Conservation (phyloP, 2,888 invertebrate species). For the Colostygia pectinataria region DNA sequence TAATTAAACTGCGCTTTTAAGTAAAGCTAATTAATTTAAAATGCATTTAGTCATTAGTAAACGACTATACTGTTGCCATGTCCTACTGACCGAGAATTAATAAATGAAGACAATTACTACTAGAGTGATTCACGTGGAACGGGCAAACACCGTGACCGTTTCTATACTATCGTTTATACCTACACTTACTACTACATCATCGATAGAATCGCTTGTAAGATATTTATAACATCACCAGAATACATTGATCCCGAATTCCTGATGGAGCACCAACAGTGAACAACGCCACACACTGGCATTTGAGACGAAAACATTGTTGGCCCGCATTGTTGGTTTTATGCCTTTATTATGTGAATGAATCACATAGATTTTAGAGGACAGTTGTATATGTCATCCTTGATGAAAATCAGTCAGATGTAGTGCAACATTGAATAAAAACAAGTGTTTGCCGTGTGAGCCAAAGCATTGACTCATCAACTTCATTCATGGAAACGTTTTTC, state of each 20-base stretch:
- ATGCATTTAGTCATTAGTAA: conserved; percentile 2
- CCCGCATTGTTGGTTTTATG: conserved; percentile 24
- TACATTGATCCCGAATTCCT: conserved; percentile 36
- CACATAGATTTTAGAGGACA: conserved; percentile 31
- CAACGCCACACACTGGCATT: conserved; percentile 19
- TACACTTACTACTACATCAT: conserved; percentile 4
- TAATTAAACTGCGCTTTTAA: not conserved
- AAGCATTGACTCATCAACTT: conserved; percentile 65
- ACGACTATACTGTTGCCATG: conserved; percentile 19
- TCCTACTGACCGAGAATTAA: conserved; percentile 29
- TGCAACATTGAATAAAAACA: conserved; percentile 54
- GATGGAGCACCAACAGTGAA: conserved; percentile 14
- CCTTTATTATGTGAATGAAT: conserved; percentile 6
- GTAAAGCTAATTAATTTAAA: conserved; percentile 4
- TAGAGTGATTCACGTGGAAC: conserved; percentile 36
- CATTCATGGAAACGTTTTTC: conserved; percentile 60
- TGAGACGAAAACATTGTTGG: conserved; percentile 27
- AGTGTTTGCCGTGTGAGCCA: conserved; percentile 52
- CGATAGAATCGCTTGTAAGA: conserved; percentile 23
- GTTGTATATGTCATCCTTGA: conserved; percentile 45
- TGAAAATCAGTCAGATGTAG: conserved; percentile 39
- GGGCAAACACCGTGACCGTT: conserved; percentile 32
- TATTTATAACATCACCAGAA: conserved; percentile 42
- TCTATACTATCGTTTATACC: conserved; percentile 13
- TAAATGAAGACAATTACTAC: conserved; percentile 24